Base-by-base conservation (phyloP, 2,113 vertebrate species). In the Eubucco bourcierii region DNA sequence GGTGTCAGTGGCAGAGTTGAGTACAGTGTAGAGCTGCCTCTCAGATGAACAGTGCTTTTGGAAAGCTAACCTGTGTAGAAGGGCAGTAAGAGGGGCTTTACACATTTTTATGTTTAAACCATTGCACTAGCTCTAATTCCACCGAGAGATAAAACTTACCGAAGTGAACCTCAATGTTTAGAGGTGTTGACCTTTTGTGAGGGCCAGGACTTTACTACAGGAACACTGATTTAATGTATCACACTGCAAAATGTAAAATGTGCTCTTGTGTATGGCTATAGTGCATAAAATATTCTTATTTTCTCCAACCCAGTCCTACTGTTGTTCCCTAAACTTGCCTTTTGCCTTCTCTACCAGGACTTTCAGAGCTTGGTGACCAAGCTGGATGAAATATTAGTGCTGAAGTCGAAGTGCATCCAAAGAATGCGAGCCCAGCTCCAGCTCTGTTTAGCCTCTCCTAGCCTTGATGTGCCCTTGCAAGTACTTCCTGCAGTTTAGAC, bases 351-450 rank as follows among this genome's bases (percentile, higher is more conserved):
- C 96, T 47, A 88, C 47, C 88, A 99, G 99, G 96, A 98, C 86
- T 99, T 99, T 96, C 96, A 90, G 78, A 98, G 98, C 47, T 98
- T 98, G 20, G 95, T 98, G 79, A 89, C 94, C 70, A 98, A 97
- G 88, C 94, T 99, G 89, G 98, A 98, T 80, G 98, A 98, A 94
- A 97, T 99, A 81, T 96, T 98, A 97, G 87, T 95, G 61, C 95
- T 97, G 95, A 99, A 99, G 90, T 97, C 96, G 4, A 91, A 88
- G 81, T 98, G 98, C 76, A 97, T 99, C 71, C 97, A 98, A 64
- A 97, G 63, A 4, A 97, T 98, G 96, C 97, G 98, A 88, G 94
- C 95, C 87, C 98, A 98, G 67, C 96, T 99, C 59, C 98, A 98
- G 88, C 93, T 96, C 8, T 98, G 83, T 83, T 96, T 98, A 74